Evolutionary conservation across 2,888 invertebrate genomes (phyloP), one percentile per base, ranked within the genome.

Genomic region (Chouioia cunea): DNA sequence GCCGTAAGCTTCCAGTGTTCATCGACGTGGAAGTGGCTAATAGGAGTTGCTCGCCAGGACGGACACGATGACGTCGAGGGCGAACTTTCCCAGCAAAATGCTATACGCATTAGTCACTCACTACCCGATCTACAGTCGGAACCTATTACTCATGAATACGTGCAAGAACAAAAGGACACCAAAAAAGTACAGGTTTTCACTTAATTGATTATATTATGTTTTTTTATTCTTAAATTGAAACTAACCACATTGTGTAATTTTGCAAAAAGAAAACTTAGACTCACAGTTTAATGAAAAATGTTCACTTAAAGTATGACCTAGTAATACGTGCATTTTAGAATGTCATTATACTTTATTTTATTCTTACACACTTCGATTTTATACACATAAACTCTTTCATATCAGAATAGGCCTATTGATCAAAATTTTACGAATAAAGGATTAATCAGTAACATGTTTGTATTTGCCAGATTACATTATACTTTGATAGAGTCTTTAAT

Each of bases 51-150:
- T 6, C 77, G 83, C 36, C 80, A 80, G 43, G 81, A 82, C 59
- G 80, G 80, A 71, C 79, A 80, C 16, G 80, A 82, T 15, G 81
- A 80, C 48, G 77, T 88, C 0, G 87, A 88, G 71, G 88, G 89
- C 76, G 89, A 89, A 1, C 86, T 89, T 48, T 89, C 90, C 0
- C 88, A 90, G 8, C 91, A 92, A 79, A 89, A 92, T 0, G 90
- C 92, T 4, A 91, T 93, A 71, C 88, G 92, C 65, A 93, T 93
- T 84, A 92, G 92, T 78, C 92, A 92, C 82, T 93, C 93, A 0
- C 84, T 93, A 22, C 93, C 93, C 0, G 93, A 93, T 78, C 88
- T 93, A 58, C 92, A 92, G 79, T 90, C 90, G 0, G 92, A 92
- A 76, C 91, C 90, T 0, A 81, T 90, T 77, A 91, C 90, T 77